These are phyloP conservation scores for Caenorhabditis brenneri DNA, from an alignment of 1,140 invertebrate species.

Conservation along the genomic window DNA sequence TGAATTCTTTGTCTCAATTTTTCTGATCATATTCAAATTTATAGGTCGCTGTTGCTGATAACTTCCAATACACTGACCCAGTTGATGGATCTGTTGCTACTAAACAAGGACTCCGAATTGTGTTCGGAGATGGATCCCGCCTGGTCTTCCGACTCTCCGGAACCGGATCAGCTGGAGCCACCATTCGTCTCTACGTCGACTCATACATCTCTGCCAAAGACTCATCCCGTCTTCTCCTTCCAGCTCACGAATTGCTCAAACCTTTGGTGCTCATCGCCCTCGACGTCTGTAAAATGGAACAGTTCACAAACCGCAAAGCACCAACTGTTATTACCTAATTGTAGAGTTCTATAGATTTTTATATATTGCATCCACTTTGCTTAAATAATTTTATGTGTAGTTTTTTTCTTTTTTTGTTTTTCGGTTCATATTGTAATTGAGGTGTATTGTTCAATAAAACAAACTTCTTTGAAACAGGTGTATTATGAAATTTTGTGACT, in stretches of 20 bases:
- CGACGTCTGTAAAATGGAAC: constrained; percentile 81
- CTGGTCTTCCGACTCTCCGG: constrained; percentile 92
- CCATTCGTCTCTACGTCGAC: constrained; percentile 91
- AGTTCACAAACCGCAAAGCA: constrained; percentile 84
- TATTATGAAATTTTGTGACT: background rate
- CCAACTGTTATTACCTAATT: constrained; percentile 96
- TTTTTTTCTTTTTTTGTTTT: constrained; percentile 71
- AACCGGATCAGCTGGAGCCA: constrained; percentile 94
- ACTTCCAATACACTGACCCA: constrained; percentile 91
- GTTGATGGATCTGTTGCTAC: constrained; percentile 87
- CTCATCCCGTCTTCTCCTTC: constrained; percentile 75
- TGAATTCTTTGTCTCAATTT: background rate
- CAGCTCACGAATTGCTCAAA: constrained; percentile 83
- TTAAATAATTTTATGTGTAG: constrained; percentile 72
- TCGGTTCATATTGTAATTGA: constrained; percentile 37
- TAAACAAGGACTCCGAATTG: constrained; percentile 90
- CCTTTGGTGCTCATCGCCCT: constrained; percentile 88
- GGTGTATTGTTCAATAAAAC: background rate
- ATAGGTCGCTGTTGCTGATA: constrained; percentile 78
- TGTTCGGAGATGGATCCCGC: constrained; percentile 90
- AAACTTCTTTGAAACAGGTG: background rate
- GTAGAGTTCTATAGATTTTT: background rate
- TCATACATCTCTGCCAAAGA: constrained; percentile 80
- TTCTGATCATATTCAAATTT: constrained; percentile 65
- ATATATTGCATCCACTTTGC: background rate